phyloP scores from a whole-genome alignment of 2,113 vertebrate genomes.

The Alligator sinensis region DNA sequence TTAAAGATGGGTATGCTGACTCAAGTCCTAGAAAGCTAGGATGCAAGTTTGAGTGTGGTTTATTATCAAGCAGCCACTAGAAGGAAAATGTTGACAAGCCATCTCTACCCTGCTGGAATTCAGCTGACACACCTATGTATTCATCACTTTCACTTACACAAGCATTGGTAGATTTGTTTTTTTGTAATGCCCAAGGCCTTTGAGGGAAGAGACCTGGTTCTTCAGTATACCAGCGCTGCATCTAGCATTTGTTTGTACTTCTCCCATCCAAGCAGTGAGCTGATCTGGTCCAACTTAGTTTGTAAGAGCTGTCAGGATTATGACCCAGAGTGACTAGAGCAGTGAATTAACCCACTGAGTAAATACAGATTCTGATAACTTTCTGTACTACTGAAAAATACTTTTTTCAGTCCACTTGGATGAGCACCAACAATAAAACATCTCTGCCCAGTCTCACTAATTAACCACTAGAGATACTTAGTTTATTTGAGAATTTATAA shows the following conservation, averaged over 20 bases:
- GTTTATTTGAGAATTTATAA: constrained; percentile 57
- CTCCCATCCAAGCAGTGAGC: not conserved
- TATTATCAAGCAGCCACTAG: not conserved
- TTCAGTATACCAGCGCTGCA: not conserved
- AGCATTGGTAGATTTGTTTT: no score
- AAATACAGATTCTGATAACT: not conserved
- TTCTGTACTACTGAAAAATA: constrained; percentile 22
- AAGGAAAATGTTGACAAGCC: not conserved
- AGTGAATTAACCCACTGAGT: not conserved
- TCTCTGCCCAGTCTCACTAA: constrained; percentile 52
- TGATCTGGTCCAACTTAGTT: constrained; percentile 14
- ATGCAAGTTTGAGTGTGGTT: not conserved
- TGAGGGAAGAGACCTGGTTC: not conserved
- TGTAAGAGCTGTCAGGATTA: not conserved
- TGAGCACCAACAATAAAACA: constrained; percentile 57
- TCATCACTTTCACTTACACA: not conserved
- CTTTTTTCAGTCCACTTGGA: constrained; percentile 29
- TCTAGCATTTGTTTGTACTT: not conserved
- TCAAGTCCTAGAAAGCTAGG: not conserved
- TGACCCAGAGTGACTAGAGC: constrained; percentile 1
- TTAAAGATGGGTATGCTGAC: not conserved
- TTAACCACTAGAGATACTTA: constrained; percentile 70
- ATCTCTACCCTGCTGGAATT: not conserved
- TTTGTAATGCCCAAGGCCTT: not conserved
- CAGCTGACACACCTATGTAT: not conserved